Percentiles rank a stretch among this genome's conserved stretches.
These are phyloP conservation scores for Muscina levida DNA, from an alignment of 2,888 invertebrate species.

Conservation along the genomic window DNA sequence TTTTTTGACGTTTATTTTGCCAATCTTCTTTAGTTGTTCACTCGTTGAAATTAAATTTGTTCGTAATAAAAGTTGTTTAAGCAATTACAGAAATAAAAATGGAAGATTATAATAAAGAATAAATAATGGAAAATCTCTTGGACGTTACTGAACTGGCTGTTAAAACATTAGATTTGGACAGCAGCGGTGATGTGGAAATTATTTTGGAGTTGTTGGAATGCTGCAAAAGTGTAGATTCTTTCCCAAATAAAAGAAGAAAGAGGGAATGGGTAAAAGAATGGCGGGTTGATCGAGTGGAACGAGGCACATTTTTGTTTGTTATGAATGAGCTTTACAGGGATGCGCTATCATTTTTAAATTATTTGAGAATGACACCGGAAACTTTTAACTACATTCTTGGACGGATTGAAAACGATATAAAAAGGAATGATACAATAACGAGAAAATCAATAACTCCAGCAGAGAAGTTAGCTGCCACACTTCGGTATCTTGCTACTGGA, in stretches of 20 bases:
- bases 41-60: too few relatives aligned
- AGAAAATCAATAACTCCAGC: conserved; percentile 32
- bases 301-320: conserved; percentile 3
- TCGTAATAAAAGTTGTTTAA: too few relatives aligned
- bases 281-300: background rate
- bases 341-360: background rate
- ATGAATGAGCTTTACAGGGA: background rate
- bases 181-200: background rate
- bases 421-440: conserved; percentile 6
- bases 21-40: too few relatives aligned
- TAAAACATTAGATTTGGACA: background rate
- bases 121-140: background rate
- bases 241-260: background rate
- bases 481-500: conserved; percentile 30
- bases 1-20: too few relatives aligned
- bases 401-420: conserved; percentile 20
- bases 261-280: conserved; percentile 20
- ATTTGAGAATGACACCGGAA: background rate
- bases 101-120: too few relatives aligned
- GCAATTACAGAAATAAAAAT: too few relatives aligned
- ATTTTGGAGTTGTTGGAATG: background rate
- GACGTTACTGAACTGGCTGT: background rate
- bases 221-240: background rate
- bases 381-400: background rate
- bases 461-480: conserved; percentile 41